Base-by-base conservation (phyloP, 2,113 vertebrate genomes). In the Zapornia atra region DNA sequence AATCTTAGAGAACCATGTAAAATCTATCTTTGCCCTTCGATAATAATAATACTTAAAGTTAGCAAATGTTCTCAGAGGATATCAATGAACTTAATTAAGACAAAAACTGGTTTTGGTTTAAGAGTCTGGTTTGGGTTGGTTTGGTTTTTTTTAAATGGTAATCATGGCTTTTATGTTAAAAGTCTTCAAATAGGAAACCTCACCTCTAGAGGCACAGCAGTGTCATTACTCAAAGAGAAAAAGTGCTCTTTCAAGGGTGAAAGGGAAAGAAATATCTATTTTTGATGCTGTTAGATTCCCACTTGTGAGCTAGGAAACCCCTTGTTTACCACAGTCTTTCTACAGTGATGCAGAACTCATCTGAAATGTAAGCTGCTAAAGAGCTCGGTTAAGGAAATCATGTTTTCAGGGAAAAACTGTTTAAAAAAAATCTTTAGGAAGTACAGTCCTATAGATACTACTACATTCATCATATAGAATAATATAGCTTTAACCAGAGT, bases 141-240 rank as follows among this genome's bases (percentile, higher is more conserved):
- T 60, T 71, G 50, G n/a, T 36, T 68, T 66, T 33, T 25, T 0
- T 14, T 61, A 84, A 88, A 91, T 71, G 20, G 5, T 77, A 92
- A 87, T 84, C 44, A 75, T 29, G 15, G 53, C 22, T 93, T 97
- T 96, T 95, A 72, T 77, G 19, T 80, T 92, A 78, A 88, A 94
- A 91, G 79, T 73, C 53, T 90, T 91, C 68, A 87, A 40, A 91
- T 28, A 69, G 38, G 50, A 91, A 93, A 5, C 59, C 15, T 91
- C 60, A 93, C 66, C 78, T 95, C 95, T 88, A 91, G 83, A 93
- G 90, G 86, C 57, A 87, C 20, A 95, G 72, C 36, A 31, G 51
- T 85, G 57, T n/a, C 42, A 69, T 82, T 91, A 51, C 11, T 25
- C 36, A 70, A 64, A 94, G 70, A 87, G 61, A 92, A 22, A 44